A percentile compares a stretch with the other conserved stretches of the same genome.
Conservation (phyloP, 2,797 vertebrate species). For the Sebastes hopkinsi region DNA sequence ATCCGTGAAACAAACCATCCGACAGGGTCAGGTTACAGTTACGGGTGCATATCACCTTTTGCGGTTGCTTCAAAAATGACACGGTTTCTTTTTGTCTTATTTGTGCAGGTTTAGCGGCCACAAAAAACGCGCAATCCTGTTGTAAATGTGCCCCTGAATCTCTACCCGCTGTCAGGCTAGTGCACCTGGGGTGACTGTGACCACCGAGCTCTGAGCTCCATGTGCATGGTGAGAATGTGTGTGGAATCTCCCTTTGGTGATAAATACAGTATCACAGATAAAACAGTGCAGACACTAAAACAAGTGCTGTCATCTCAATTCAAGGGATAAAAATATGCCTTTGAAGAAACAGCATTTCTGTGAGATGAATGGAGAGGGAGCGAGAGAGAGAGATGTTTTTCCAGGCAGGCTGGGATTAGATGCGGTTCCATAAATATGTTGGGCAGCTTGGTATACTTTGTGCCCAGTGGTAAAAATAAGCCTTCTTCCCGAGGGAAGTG, state of each 20-base stretch:
- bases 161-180: neutral
- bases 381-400: constrained; percentile 42
- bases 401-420: constrained; percentile 54
- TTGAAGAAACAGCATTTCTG: neutral
- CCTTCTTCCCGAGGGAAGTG: constrained; percentile 69
- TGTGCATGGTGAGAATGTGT: neutral
- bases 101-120: neutral
- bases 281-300: neutral
- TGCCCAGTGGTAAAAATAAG: constrained; percentile 80
- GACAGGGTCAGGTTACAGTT: neutral
- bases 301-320: constrained; percentile 5
- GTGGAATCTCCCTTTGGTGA: neutral
- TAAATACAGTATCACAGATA: neutral
- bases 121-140: neutral
- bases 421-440: constrained; percentile 72
- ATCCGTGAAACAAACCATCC: too few relatives aligned
- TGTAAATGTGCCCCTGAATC: neutral
- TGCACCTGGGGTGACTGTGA: neutral
- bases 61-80: neutral
- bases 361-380: constrained; percentile 19
- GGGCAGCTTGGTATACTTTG: constrained; percentile 61
- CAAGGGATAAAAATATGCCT: constrained; percentile 1
- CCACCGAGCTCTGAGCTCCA: neutral
- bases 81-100: neutral
- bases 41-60: neutral